phyloP scores from a whole-genome alignment of 2,888 invertebrate genomes.

The Leptura quadrifasciata region DNA sequence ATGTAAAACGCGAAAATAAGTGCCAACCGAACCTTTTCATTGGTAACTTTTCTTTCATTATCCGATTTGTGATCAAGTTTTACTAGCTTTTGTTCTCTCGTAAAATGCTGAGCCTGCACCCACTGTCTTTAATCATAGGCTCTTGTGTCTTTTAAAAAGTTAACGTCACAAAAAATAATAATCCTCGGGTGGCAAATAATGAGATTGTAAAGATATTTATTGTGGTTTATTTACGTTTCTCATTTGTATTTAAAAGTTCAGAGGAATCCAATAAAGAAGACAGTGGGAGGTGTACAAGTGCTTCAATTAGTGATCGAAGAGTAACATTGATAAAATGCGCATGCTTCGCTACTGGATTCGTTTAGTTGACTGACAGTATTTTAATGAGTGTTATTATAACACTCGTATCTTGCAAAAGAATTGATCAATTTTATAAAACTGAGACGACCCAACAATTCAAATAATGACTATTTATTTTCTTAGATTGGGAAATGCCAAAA shows the following conservation, averaged over 20 bases:
- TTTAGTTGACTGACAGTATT: too few species aligned
- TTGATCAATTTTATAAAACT: too few species aligned
- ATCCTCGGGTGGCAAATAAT: constrained; percentile 1
- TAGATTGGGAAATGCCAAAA: too few species aligned
- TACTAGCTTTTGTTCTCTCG: constrained; percentile 7
- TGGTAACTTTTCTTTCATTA: constrained; percentile 1
- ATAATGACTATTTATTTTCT: too few species aligned
- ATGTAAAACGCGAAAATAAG: constrained; percentile 3
- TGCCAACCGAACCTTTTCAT: neutral
- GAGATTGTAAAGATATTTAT: neutral
- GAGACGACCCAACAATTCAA: too few species aligned
- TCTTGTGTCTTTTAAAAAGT: neutral
- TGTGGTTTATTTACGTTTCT: constrained; percentile 1
- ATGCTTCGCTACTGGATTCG: too few species aligned
- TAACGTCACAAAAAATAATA: constrained; percentile 7
- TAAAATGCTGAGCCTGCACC: neutral
- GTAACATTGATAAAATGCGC: too few species aligned
- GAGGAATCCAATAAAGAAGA: neutral
- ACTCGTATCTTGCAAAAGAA: too few species aligned
- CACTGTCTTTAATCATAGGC: constrained; percentile 6
- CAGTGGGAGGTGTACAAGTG: neutral
- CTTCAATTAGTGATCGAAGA: too few species aligned
- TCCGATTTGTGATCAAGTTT: constrained; percentile 4
- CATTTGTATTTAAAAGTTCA: neutral
- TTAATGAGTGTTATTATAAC: too few species aligned